These are phyloP conservation scores for Lynx canadensis DNA, from an alignment of 2,113 vertebrate species.

Conservation along the genomic window DNA sequence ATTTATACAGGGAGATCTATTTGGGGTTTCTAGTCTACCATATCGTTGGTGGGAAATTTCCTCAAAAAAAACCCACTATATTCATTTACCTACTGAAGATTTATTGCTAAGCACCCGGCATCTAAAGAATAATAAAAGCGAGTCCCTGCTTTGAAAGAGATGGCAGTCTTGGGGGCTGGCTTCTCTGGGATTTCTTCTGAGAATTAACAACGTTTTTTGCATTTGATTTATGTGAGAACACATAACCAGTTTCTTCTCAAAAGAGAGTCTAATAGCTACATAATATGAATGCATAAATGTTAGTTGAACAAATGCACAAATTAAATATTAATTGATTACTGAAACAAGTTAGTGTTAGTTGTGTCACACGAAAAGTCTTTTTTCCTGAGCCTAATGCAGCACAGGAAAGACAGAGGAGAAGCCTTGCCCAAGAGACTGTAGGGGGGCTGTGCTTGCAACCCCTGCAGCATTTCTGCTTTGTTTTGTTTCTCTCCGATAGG, in stretches of 20 bases:
- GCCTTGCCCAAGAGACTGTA: neutral
- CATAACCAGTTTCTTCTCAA: neutral
- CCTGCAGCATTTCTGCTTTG: neutral
- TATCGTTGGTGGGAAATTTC: neutral
- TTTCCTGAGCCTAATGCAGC: neutral
- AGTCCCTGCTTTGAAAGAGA: constrained; percentile 12
- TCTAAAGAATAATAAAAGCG: neutral
- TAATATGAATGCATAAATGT: neutral
- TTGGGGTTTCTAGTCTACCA: neutral
- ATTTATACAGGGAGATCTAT: neutral
- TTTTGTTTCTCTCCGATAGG: too few relatives aligned
- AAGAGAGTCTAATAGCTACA: neutral
- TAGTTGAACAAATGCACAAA: constrained; percentile 24
- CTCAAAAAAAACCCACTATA: neutral
- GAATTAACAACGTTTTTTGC: neutral
- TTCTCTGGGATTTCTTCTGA: constrained; percentile 1
- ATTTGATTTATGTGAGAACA: neutral
- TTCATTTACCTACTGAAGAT: neutral
- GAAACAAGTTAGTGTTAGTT: neutral
- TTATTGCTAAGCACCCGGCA: neutral
- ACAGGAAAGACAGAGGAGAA: neutral
- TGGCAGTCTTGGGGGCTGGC: neutral
- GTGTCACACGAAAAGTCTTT: neutral
- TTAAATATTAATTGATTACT: constrained; percentile 19
- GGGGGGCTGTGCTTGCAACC: neutral